Evolutionary conservation across 2,797 vertebrate species (phyloP).

Genomic region (Allobates femoralis): DNA sequence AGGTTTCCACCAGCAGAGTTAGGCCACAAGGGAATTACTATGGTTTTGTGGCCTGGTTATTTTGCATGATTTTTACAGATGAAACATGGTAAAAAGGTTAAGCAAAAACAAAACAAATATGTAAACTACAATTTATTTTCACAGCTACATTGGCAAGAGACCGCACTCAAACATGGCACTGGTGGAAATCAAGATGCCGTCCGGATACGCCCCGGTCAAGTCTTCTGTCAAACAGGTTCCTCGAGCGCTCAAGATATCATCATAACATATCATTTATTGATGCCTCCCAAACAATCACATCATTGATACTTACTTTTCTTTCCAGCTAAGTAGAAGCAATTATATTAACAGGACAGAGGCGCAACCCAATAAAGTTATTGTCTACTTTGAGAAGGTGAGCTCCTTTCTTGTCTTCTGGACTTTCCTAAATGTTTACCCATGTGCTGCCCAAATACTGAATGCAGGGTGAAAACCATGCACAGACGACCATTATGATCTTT

Average conservation of each 20-base stretch:
- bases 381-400: conserved; percentile 56
- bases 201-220: conserved; percentile 64
- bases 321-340: not conserved
- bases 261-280: not conserved
- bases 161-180: conserved; percentile 74
- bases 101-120: not conserved
- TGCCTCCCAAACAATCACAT: not conserved
- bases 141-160: conserved; percentile 73
- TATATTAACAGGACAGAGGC: conserved; percentile 19
- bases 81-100: no score
- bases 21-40: no score
- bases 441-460: not conserved
- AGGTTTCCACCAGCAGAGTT: no score
- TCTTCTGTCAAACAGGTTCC: conserved; percentile 66
- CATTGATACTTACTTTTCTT: not conserved
- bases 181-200: conserved; percentile 71
- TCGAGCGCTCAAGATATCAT: no score
- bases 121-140: conserved; percentile 28
- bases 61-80: no score
- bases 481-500: not conserved
- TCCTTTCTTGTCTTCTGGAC: not conserved
- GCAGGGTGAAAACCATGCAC: not conserved
- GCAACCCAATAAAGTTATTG: conserved; percentile 42
- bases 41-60: no score
- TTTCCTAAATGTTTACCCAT: not conserved